Evolutionary conservation across 2,113 vertebrate genomes (phyloP), one percentile per base, ranked within the genome.

Genomic region (Eclectus roratus): DNA sequence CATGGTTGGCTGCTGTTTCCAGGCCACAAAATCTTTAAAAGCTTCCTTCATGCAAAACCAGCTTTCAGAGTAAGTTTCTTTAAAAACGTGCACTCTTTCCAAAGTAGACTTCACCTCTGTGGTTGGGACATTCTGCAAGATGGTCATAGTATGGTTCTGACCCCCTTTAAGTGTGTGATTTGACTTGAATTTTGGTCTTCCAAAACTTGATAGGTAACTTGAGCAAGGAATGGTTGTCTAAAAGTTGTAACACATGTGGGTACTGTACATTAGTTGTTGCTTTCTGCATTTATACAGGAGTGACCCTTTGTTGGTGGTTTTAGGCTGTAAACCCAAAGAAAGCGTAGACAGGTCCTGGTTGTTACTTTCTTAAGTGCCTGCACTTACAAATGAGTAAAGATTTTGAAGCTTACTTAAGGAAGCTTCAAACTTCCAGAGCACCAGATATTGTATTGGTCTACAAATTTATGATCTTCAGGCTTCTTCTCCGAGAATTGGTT

Each of bases 381-480:
- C 18, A 2, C 6, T 66, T 68, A 25, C 35, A 55, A 5, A 37
- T 31, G 5, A 86, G 19, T 13, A 55, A 28, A 53, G 27, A 41
- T 63, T 68, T 85, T 78, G 50, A 63, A 84, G 43, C 25, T 65
- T 87, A 9, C 37, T 39, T 71, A 64, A 66, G 46, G 70, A 78
- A 85, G 31, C 13, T 37, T 71, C 81, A 41, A 14, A 7, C 4
- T 82, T 90, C 23, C 39, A 49, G 53, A 86, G 3, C 31, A 80
- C 9, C 35, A 56, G 63, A 16, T 69, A 6, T 0, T 61, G 29
- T 33, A 2, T 33, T 80, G n/a, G 7, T 53, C 50, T 81, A 14
- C 29, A 66, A 68, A 29, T 25, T 35, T 33, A 16, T 0, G 2
- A 33, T 69, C 2, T 5, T 8, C 33, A 65, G n/a, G 17, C 7